Base-by-base conservation (phyloP, 2,888 invertebrate genomes). In the Tiliacea citrago region DNA sequence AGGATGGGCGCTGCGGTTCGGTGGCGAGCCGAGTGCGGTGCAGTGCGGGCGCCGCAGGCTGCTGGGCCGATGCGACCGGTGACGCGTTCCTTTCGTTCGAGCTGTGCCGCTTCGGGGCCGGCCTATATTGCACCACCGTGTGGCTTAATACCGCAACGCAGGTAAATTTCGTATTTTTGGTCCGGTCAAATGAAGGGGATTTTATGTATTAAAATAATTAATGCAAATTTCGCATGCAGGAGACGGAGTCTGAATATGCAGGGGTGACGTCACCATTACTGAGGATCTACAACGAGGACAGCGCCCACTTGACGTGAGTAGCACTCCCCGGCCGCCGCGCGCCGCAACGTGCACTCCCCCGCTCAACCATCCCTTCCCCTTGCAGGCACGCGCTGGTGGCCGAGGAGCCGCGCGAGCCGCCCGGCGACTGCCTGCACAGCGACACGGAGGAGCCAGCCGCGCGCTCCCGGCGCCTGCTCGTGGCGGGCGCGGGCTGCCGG, bases 141-240 rank as follows among this genome's bases (percentile, higher is more conserved):
- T 92, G 94, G 92, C 91, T 94, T 58, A 93, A 93, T 81, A 89
- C 95, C 35, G 92, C 94, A 68, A 90, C 92, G 5, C 95, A 95
- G 91, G 95, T 94, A 63, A 49, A 6, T 53, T 47, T 13, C 9
- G 0, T 21, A 24, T 13, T 53, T 67, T 42, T 29, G 9, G 24
- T n/a, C 12, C 2, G 18, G 12, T 29, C 13, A 16, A 47, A 18
- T n/a, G 7, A 39, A 24, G 49, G 4, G 16, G 0, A 18, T 39
- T 68, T 42, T 35, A 63, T 29, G 16, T 16, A 13, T 9, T 21
- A 12, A 35, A 47, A 49, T 60, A 18, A 78, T 45, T 68, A 7
- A 60, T 51, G 8, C 7, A 61, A 42, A 55, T 29, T 9, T 47
- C 42, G 18, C 49, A 67, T 58, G 21, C 90, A 95, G 95, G 93